These are phyloP conservation scores for Carlito syrichta DNA, from an alignment of 2,113 vertebrate genomes.

Conservation along the genomic window DNA sequence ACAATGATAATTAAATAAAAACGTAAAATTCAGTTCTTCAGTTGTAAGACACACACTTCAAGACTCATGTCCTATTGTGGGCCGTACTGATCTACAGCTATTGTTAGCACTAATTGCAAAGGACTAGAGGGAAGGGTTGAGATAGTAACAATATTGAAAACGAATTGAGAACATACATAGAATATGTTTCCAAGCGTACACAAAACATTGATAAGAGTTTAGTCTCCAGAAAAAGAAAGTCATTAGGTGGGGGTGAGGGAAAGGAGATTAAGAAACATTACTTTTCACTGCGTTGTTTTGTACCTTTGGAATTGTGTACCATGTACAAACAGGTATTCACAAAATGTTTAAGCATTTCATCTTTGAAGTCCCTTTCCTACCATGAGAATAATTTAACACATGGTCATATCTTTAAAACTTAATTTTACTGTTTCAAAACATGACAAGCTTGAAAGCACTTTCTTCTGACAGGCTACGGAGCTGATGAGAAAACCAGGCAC, in stretches of 20 bases:
- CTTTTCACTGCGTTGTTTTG: background rate
- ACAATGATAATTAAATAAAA: too few species aligned
- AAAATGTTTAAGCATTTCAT: background rate
- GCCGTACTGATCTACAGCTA: background rate
- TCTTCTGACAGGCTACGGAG: background rate
- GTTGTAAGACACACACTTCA: background rate
- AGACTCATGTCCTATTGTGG: background rate
- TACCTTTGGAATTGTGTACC: constrained; percentile 6
- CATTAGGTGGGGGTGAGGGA: background rate
- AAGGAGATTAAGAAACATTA: background rate
- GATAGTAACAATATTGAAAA: background rate
- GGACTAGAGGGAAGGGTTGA: background rate
- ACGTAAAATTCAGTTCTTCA: too few species aligned
- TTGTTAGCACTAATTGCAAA: background rate
- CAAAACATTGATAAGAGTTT: background rate
- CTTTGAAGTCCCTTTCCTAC: background rate
- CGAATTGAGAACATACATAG: background rate
- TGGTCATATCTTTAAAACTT: background rate
- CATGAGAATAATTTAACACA: background rate
- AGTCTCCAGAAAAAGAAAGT: background rate
- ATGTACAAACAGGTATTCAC: background rate
- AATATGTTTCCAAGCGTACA: background rate
- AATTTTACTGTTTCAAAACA: background rate
- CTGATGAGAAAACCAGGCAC: background rate
- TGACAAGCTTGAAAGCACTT: background rate